Evolutionary conservation across 1,140 invertebrate genomes (phyloP).

Genomic region (Drosophila truncata): DNA sequence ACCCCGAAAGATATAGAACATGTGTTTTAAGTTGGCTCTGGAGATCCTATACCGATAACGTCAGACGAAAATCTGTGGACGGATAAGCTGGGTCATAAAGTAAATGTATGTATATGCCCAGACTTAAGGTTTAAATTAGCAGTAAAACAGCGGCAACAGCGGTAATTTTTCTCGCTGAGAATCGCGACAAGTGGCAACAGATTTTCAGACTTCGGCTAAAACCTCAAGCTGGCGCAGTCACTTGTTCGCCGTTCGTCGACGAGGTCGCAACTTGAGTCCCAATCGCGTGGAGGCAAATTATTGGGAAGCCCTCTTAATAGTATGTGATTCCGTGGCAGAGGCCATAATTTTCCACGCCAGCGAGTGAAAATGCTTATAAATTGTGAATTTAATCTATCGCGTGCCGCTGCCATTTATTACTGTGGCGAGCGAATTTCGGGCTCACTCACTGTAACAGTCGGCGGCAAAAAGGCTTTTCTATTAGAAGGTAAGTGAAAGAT

Average conservation of each 20-base stretch:
- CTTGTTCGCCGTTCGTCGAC: slow-evolving; percentile 30
- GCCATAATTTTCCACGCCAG: slow-evolving; percentile 27
- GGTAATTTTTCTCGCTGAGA: slow-evolving; percentile 5
- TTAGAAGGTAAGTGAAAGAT: slow-evolving; percentile 61
- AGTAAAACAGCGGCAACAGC: slow-evolving; percentile 6
- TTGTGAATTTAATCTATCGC: slow-evolving; percentile 71
- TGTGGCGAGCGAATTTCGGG: slow-evolving; percentile 71
- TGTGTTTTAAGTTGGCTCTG: slow-evolving; percentile 11
- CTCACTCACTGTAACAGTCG: slow-evolving; percentile 28
- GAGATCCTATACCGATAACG: slow-evolving; percentile 2
- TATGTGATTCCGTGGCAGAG: slow-evolving; percentile 2
- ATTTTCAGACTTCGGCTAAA: slow-evolving; percentile 19
- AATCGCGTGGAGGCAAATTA: slow-evolving; percentile 28
- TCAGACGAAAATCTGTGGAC: slow-evolving; percentile 17
- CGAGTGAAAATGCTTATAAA: slow-evolving; percentile 57
- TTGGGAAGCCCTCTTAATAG: slow-evolving; percentile 6
- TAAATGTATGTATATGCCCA: slow-evolving; percentile 56
- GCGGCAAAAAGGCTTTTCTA: slow-evolving; percentile 47
- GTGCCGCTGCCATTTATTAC: slow-evolving; percentile 60
- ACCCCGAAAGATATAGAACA: slow-evolving; percentile 8
- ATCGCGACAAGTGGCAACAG: slow-evolving; percentile 15
- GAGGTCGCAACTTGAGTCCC: slow-evolving; percentile 35
- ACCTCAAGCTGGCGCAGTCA: slow-evolving; percentile 41
- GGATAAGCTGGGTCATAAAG: slow-evolving; percentile 39
- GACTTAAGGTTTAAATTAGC: slow-evolving; percentile 6